Evolutionary conservation across 2,888 invertebrate species (phyloP).

Genomic region (Hyles lineata): DNA sequence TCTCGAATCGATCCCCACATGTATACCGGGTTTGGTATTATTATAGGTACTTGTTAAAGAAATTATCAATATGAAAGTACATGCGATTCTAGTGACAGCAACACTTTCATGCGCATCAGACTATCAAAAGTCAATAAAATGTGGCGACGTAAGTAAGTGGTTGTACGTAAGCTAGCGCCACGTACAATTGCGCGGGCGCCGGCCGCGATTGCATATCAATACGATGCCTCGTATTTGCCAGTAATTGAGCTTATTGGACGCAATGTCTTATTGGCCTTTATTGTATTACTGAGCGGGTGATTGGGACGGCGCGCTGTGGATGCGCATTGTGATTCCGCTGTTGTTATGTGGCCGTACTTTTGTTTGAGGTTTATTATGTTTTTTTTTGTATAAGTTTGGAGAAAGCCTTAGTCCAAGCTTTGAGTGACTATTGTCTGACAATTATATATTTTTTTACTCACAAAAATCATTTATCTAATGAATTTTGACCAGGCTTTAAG

Average conservation of each 20-base stretch:
- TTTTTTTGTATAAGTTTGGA: not conserved
- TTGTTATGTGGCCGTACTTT: slow-evolving; percentile 9
- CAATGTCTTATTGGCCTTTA: slow-evolving; percentile 68
- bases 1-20: no score
- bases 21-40: no score
- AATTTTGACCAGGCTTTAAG: no score
- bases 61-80: not conserved
- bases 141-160: not conserved
- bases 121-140: slow-evolving; percentile 12
- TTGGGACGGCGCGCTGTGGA: slow-evolving; percentile 50
- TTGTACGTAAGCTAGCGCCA: slow-evolving; percentile 47
- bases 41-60: no score
- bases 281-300: slow-evolving; percentile 63
- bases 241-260: slow-evolving; percentile 75
- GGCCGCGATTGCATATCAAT: slow-evolving; percentile 75
- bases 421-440: no score
- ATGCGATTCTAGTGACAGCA: not conserved
- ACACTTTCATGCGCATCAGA: no score
- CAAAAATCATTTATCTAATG: no score
- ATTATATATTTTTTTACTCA: no score
- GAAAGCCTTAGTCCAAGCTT: no score
- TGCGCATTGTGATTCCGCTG: not conserved
- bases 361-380: no score
- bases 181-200: slow-evolving; percentile 72
- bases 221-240: slow-evolving; percentile 59